Evolutionary conservation across 30 jellyfish, hydroid and myxozoan species (phyloP).

Genomic region (Hydractinia symbiolongicarpus): DNA sequence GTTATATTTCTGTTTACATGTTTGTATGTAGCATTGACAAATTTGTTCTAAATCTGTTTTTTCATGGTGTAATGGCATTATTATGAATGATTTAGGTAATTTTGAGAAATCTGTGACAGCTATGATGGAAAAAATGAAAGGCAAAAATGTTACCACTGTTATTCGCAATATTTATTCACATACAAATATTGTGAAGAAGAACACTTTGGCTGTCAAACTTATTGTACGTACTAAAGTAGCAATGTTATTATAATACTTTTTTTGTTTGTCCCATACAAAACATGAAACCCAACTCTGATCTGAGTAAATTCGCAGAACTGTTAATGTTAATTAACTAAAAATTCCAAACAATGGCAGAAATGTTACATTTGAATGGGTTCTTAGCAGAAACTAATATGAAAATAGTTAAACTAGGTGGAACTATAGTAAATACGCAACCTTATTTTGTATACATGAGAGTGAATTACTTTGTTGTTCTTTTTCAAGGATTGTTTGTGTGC

Average conservation of each 20-base stretch:
- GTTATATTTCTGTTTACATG: neutral
- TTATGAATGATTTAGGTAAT: slow-evolving; percentile 50
- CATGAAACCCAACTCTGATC: no score
- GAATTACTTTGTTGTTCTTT: neutral
- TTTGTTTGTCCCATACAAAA: no score
- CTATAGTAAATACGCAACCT: no score
- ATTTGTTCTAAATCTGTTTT: neutral
- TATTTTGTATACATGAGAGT: neutral
- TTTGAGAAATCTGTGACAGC: slow-evolving; percentile 78
- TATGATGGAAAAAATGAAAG: slow-evolving; percentile 50
- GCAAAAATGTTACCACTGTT: slow-evolving; percentile 40
- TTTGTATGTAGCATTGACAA: neutral
- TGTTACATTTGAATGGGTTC: no score
- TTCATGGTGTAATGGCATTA: neutral
- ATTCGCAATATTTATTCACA: slow-evolving; percentile 65
- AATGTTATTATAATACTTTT: no score
- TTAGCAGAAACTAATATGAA: no score
- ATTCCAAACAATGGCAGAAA: no score
- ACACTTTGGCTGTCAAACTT: slow-evolving; percentile 53
- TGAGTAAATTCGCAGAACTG: no score
- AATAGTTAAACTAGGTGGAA: no score
- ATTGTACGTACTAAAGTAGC: slow-evolving; percentile 44
- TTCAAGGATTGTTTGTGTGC: slow-evolving; percentile 79
- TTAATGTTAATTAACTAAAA: no score
- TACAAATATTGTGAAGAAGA: slow-evolving; percentile 75